A percentile compares a stretch with the other conserved stretches of the same genome.
phyloP scores from a whole-genome alignment of 2,113 vertebrate genomes.

The Grammomys surdaster region DNA sequence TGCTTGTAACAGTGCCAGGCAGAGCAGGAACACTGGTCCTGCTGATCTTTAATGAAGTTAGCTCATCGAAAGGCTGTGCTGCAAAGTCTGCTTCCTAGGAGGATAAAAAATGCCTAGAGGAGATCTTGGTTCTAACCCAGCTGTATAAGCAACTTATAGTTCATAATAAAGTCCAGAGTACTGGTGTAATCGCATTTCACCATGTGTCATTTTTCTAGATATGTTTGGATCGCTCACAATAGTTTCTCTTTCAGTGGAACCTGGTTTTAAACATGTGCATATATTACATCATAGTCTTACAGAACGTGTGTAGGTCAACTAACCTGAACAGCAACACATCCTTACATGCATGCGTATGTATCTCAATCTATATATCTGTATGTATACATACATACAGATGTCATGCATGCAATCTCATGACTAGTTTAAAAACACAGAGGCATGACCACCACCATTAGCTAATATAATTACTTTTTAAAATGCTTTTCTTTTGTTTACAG shows the following conservation, averaged over 20 bases:
- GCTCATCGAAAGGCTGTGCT: background rate
- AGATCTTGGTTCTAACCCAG: background rate
- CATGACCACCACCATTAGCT: background rate
- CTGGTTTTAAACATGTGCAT: background rate
- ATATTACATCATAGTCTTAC: background rate
- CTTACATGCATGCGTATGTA: too few relatives aligned
- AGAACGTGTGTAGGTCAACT: background rate
- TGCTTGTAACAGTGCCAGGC: background rate
- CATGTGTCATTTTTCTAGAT: background rate
- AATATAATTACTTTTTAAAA: background rate
- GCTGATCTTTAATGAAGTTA: background rate
- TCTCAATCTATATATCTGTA: fast-evolving
- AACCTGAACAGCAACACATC: background rate
- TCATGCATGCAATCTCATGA: background rate
- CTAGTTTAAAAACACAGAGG: background rate
- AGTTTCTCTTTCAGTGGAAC: background rate
- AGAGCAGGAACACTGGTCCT: background rate
- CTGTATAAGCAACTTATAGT: background rate
- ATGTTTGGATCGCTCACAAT: background rate
- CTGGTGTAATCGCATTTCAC: background rate
- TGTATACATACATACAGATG: background rate
- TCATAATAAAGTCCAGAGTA: background rate
- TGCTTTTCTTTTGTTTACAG: background rate
- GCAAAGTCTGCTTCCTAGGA: background rate
- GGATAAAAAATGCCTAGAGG: background rate